A percentile compares a stretch with the other conserved stretches of the same genome.
Conservation (phyloP, 2,888 invertebrate species). For the Archips xylosteana region DNA sequence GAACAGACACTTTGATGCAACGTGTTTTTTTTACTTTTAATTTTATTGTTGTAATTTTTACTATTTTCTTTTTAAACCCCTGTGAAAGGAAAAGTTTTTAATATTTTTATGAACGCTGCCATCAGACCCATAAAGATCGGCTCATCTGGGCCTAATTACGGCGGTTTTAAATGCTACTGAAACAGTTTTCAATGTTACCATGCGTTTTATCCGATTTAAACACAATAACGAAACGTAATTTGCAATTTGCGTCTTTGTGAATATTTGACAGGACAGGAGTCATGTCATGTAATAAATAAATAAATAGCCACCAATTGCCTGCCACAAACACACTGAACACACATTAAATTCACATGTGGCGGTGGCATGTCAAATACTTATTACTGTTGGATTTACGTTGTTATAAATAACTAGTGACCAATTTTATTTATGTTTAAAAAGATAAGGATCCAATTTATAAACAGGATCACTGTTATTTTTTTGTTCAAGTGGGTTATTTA, state of each 20-base stretch:
- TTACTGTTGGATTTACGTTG: not conserved
- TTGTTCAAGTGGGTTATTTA: not conserved
- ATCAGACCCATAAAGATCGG: not conserved
- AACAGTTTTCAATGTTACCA: slow-evolving; percentile 25
- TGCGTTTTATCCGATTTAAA: not conserved
- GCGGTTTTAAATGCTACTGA: slow-evolving; percentile 6
- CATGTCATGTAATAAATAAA: no score
- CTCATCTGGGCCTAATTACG: not conserved
- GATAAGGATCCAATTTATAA: not conserved
- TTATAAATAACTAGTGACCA: not conserved
- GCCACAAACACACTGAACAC: no score
- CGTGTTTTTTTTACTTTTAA: slow-evolving; percentile 43
- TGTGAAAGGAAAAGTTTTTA: not conserved
- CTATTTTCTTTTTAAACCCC: not conserved
- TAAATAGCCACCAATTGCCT: no score
- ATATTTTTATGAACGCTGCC: slow-evolving; percentile 25
- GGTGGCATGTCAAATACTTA: no score
- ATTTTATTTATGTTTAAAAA: no score
- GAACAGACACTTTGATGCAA: not conserved
- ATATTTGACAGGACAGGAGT: no score
- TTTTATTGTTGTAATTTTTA: slow-evolving; percentile 36
- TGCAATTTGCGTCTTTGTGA: not conserved
- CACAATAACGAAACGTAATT: not conserved
- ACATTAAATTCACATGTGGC: no score
- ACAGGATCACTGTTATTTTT: not conserved